Base-by-base conservation (phyloP, 1,140 invertebrate genomes). In the Caenorhabditis tropicalis region DNA sequence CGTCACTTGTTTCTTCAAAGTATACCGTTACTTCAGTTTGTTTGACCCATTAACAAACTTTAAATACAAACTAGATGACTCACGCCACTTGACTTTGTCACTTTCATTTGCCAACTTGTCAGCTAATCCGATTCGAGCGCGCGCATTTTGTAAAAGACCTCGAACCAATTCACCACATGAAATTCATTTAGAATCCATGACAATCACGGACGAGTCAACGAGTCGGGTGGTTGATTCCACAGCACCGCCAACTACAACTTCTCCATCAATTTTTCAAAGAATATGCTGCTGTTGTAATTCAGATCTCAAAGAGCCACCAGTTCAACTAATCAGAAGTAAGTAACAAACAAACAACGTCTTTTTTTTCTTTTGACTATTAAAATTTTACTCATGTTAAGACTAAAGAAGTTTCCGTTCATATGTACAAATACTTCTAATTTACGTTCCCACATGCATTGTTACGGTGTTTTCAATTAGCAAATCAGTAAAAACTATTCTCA, bases 141-240 rank as follows among this genome's bases (percentile, higher is more conserved):
- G 15, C 21, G 6, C 24, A 6, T n/a, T 33, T 56, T 56, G 21
- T 10, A 6, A 4, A 21, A 10, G 29, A 65, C 33, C 29, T 36
- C 36, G 58, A 65, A 65, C 58, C 39, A 43, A 43, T 43, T 43
- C 19, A 33, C 19, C 36, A 3, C 24, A 9, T 1, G 27, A 58
- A 65, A 65, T 19, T 43, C n/a, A 21, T 51, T 51, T n/a, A 74
- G 65, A 74, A 74, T 74, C 65, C 65, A 74, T 74, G 65, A 74
- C 65, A 74, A 74, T 74, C 7, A 74, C 65, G 65, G 65, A 74
- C 65, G 65, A 74, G 65, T 74, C 65, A 43, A 74, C 65, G 36
- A 74, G 65, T 43, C 65, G 65, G 65, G 36, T 43, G 65, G 65
- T 36, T 74, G 65, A 74, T 74, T 27, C 33, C 10, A 43, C 65